Conservation (phyloP, 2,113 vertebrate species). For the Colossoma macropomum region DNA sequence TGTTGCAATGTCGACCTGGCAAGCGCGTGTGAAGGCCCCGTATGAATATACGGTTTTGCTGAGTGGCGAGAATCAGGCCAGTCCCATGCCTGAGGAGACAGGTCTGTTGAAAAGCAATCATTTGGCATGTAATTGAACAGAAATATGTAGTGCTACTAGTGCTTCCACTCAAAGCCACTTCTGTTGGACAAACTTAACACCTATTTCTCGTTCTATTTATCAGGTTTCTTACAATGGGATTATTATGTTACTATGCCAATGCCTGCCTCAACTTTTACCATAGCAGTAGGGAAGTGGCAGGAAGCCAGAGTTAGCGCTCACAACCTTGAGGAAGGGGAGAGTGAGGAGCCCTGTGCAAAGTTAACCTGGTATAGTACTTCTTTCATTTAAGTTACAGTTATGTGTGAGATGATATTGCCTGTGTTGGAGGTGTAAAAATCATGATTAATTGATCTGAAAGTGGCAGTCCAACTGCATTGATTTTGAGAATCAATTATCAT, state of each 20-base stretch:
- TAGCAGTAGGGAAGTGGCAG: constrained; percentile 91
- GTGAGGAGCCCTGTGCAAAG: constrained; percentile 16
- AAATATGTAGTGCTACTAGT: neutral
- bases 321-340: constrained; percentile 8
- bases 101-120: constrained; percentile 68
- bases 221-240: constrained; percentile 85
- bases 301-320: constrained; percentile 74
- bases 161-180: neutral
- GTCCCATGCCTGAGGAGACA: constrained; percentile 78
- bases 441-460: too few relatives aligned
- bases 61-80: constrained; percentile 91
- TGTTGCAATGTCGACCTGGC: constrained; percentile 98
- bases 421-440: too few relatives aligned
- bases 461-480: too few relatives aligned
- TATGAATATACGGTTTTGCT: constrained; percentile 88
- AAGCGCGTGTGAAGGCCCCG: constrained; percentile 85
- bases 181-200: constrained; percentile 1
- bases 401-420: neutral
- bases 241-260: constrained; percentile 97
- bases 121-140: neutral
- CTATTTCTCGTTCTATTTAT: constrained; percentile 11
- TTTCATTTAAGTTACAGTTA: neutral
- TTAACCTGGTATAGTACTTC: neutral
- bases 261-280: constrained; percentile 95
- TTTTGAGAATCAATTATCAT: too few relatives aligned